Conservation (phyloP, 2,888 invertebrate species). For the Sarcophaga caerulescens region DNA sequence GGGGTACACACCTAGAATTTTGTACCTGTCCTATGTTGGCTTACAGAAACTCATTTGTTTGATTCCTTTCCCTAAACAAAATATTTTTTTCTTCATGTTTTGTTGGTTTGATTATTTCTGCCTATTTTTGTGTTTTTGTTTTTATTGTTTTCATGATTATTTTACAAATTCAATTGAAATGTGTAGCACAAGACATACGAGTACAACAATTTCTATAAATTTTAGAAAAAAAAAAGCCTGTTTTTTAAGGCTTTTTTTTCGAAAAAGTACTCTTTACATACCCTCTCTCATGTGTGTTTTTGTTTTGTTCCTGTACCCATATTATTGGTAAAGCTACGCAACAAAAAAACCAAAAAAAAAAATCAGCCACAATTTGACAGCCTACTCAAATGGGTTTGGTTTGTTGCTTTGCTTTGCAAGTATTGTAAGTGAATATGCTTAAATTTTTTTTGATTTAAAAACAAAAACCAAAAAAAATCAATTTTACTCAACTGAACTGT, state of each 20-base stretch:
- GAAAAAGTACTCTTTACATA: not conserved
- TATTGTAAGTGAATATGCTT: slow-evolving; percentile 10
- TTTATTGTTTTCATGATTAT: slow-evolving; percentile 10
- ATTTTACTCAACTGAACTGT: slow-evolving; percentile 53
- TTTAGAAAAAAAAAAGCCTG: slow-evolving; percentile 31
- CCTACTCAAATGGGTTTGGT: slow-evolving; percentile 68
- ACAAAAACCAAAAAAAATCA: slow-evolving; percentile 52
- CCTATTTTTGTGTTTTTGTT: slow-evolving; percentile 7
- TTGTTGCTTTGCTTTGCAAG: not conserved
- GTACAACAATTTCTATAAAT: slow-evolving; percentile 34
- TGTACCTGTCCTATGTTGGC: slow-evolving; percentile 58
- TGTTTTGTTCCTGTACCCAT: slow-evolving; percentile 20
- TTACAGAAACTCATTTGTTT: slow-evolving; percentile 1
- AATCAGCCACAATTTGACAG: slow-evolving; percentile 61
- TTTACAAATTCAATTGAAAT: slow-evolving; percentile 61
- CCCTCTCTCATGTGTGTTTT: not conserved
- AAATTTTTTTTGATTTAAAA: slow-evolving; percentile 4
- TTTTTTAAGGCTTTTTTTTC: not conserved
- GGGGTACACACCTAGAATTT: slow-evolving; percentile 61
- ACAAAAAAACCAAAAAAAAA: slow-evolving; percentile 11
- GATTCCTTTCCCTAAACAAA: slow-evolving; percentile 39
- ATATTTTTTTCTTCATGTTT: slow-evolving; percentile 11
- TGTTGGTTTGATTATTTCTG: not conserved
- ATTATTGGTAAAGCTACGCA: slow-evolving; percentile 49
- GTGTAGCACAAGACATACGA: slow-evolving; percentile 50